Base-by-base conservation (phyloP, 2,113 vertebrate genomes). In the Calidris pugnax region DNA sequence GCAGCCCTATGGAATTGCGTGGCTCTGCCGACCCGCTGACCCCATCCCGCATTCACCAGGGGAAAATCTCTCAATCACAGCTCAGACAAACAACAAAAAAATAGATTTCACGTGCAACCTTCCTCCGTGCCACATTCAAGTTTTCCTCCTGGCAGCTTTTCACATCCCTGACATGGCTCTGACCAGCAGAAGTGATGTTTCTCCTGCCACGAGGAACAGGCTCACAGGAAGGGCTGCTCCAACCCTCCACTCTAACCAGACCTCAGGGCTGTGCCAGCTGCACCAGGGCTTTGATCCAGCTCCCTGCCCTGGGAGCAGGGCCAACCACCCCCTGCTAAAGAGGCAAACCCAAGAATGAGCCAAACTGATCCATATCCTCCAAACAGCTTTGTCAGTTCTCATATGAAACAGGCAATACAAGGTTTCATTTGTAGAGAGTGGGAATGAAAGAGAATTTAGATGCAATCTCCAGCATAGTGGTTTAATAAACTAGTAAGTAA, bases 1-100 rank as follows among this genome's bases (percentile, higher is more conserved):
- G 0, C 63, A 56, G 39, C 18, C 28, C 4, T 4, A 5, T 4
- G 3, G 39, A 48, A 43, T 3, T 0, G 64, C 45, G 6, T 0
- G 59, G 72, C 50, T 82, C 57, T 71, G 53, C 79, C 60, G 53
- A 8, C 9, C 76, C 1, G 0, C 39, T 51, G 69, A 59, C 69
- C 79, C 23, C 22, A 13, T 26, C 63, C 7, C 4, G 4, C 23
- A 4, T 11, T 28, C 74, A 39, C 19, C 53, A 19, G 51, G 60
- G 67, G 39, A 41, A 69, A 55, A 64, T 8, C 50, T 69, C 41
- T 7, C 77, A 63, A 47, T 1, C 21, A 33, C 22, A 87, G 53
- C 57, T 72, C 63, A 39, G 56, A 39, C 22, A 22, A 30, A 85
- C 1, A 32, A 48, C 13, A 30, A 41, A 24, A 20, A 18, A 53